These are phyloP conservation scores for Oryzias melastigma DNA, from an alignment of 2,113 vertebrate genomes.

Conservation along the genomic window DNA sequence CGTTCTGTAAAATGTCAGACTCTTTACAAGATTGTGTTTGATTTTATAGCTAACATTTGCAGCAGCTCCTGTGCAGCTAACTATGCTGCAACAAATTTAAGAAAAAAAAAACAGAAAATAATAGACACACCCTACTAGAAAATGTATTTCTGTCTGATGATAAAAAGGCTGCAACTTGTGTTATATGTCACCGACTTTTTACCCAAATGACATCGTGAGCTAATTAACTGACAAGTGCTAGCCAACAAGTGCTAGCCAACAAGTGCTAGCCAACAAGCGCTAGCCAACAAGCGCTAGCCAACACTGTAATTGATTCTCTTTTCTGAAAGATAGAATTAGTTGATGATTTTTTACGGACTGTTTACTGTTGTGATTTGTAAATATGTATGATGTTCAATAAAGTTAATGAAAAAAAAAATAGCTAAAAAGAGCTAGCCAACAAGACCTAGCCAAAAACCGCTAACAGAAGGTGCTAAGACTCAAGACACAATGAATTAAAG, in stretches of 20 bases:
- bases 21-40: constrained; percentile 27
- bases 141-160: constrained; percentile 10
- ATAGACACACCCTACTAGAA: constrained; percentile 13
- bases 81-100: constrained; percentile 25
- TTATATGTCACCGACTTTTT: constrained; percentile 13
- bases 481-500: too few species aligned
- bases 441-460: too few species aligned
- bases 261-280: neutral
- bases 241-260: too few species aligned
- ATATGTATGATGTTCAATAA: too few species aligned
- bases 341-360: too few species aligned
- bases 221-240: constrained; percentile 7
- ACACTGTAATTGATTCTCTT: too few species aligned
- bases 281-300: too few species aligned
- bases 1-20: constrained; percentile 31
- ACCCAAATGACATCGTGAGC: constrained; percentile 51
- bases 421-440: too few species aligned
- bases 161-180: constrained; percentile 5
- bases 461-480: too few species aligned
- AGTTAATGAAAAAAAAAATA: too few species aligned
- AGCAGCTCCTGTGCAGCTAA: constrained; percentile 18
- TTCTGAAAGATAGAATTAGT: too few species aligned
- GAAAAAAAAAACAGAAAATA: constrained; percentile 28
- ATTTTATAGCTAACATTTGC: constrained; percentile 38
- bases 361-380: too few species aligned